phyloP scores from a whole-genome alignment of 2,888 invertebrate genomes.

The Sinhomidia bicolor region DNA sequence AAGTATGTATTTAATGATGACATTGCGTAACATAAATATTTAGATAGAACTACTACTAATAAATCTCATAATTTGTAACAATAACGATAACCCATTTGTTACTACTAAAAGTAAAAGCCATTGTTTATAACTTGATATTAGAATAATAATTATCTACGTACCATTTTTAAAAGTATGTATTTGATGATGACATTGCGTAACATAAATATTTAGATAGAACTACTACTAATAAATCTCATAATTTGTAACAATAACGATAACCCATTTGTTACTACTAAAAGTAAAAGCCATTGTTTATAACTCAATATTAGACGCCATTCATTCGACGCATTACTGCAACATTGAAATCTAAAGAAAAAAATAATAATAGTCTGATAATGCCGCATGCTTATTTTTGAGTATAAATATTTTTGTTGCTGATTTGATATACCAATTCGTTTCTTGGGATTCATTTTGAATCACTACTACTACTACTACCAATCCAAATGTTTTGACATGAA shows the following conservation, averaged over 20 bases:
- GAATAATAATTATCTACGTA: not conserved
- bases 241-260: not conserved
- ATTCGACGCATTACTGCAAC: not conserved
- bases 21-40: not conserved
- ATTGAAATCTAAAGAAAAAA: too few species aligned
- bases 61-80: too few species aligned
- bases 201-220: too few species aligned
- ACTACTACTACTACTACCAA: too few species aligned
- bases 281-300: conserved; percentile 64
- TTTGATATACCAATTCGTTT: not conserved
- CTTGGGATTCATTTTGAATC: not conserved
- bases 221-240: not conserved
- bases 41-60: too few species aligned
- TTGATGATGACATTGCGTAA: conserved; percentile 11
- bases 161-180: not conserved
- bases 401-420: not conserved
- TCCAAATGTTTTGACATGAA: too few species aligned
- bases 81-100: too few species aligned
- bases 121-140: not conserved
- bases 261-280: not conserved
- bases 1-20: not conserved
- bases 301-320: not conserved
- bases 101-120: too few species aligned
- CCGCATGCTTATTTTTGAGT: not conserved
- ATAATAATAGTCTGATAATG: too few species aligned